Conservation (phyloP, 1,140 invertebrate genomes). For the Elysia chlorotica region DNA sequence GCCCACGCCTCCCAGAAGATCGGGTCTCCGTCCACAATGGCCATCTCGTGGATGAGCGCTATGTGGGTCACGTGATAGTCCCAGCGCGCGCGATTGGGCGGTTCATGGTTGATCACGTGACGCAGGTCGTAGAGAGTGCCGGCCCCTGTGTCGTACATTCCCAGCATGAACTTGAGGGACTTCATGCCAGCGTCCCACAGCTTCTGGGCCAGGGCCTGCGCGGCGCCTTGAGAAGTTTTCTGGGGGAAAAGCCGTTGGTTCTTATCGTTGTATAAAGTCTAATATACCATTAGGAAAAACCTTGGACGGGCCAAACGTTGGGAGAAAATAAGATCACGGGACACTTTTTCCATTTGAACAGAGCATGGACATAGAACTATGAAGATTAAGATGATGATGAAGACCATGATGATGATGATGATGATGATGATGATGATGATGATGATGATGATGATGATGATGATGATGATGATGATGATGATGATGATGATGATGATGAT, state of each 20-base stretch:
- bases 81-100: conserved; percentile 87
- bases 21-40: conserved; percentile 79
- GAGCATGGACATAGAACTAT: too few species aligned
- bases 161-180: conserved; percentile 86
- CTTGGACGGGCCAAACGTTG: too few species aligned
- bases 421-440: too few species aligned
- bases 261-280: too few species aligned
- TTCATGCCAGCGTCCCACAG: conserved; percentile 85
- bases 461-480: too few species aligned
- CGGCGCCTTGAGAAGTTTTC: conserved; percentile 58
- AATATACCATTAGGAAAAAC: too few species aligned
- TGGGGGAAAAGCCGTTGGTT: conserved; percentile 70
- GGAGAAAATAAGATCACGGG: too few species aligned
- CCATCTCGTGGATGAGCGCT: conserved; percentile 88
- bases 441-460: too few species aligned
- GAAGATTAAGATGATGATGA: too few species aligned
- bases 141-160: conserved; percentile 92
- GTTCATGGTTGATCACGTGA: conserved; percentile 82
- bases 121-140: conserved; percentile 94
- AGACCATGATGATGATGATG: too few species aligned
- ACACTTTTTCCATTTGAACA: too few species aligned
- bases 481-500: too few species aligned
- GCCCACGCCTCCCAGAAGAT: conserved; percentile 83
- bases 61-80: conserved; percentile 99
- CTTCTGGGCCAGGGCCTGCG: conserved; percentile 47